Evolutionary conservation across 2,113 vertebrate species (phyloP), one percentile per base, ranked within the genome.

Genomic region (Geococcyx californianus): DNA sequence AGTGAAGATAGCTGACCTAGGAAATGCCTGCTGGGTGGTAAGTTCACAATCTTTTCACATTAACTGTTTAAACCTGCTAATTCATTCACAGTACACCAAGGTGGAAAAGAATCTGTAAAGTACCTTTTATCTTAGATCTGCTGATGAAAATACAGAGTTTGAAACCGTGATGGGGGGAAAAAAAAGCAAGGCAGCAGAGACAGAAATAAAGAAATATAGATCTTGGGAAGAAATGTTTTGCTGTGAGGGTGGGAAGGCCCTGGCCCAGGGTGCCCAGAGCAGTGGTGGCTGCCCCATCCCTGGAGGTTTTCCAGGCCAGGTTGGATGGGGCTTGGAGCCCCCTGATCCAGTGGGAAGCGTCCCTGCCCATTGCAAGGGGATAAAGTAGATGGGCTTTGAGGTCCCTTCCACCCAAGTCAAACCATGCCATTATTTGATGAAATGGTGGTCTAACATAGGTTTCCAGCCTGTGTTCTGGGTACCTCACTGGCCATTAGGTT

Each of bases 1-100:
- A 97, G 99, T 99, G 91, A 99, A 99, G 98, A 99, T 99, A 28
- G 99, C 99, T 60, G 99, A 99, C 97, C 98, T 99, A 47, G 99
- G 99, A 92, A 99, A 99, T n/a, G 99, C 99, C 92, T 99, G 99
- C 97, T 99, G 99, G 99, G 99, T 99, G 98, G 99, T 99, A 97
- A 99, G 99, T 98, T 92, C 23, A 62, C 73, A 59, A 33, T 62
- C 77, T 93, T 56, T 87, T 82, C 88, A 87, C 68, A 6, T 6
- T 67, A 63, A 25, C 55, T 55, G 24, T 69, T 77, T 58, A 74
- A 91, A 87, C 60, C 60, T 89, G 81, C 26, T 87, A n/a, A 77
- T 74, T 70, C 28, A 51, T 78, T 86, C 75, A 34, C 59, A 51
- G 36, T 31, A 86, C 89, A 60, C 72, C 80, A 54, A 67, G 60